Percentiles rank a stretch among this genome's conserved stretches.
These are phyloP conservation scores for Dryococelus australis DNA, from an alignment of 2,888 invertebrate species.

Conservation along the genomic window DNA sequence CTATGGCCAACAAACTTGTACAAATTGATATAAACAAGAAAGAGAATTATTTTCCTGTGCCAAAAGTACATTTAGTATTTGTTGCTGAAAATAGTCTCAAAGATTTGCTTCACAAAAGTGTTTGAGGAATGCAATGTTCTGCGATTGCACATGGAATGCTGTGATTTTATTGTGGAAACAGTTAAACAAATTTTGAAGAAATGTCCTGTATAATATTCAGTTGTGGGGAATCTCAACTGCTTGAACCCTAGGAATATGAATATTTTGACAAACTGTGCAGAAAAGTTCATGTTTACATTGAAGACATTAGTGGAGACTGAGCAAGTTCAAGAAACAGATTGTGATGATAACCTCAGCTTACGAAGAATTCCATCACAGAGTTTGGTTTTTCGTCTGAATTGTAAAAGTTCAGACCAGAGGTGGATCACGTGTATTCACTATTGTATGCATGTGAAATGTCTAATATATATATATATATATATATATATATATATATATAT, in stretches of 20 bases:
- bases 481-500: too few relatives aligned
- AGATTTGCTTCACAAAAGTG: constrained; percentile 5
- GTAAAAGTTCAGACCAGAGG: background rate
- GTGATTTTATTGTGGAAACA: constrained; percentile 12
- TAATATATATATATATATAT: too few relatives aligned
- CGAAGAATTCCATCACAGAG: background rate
- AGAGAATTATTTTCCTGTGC: too few relatives aligned
- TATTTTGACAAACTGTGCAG: background rate
- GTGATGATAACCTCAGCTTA: background rate
- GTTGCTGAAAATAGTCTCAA: background rate
- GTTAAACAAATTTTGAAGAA: constrained; percentile 20
- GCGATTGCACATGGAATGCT: background rate
- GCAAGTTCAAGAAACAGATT: background rate
- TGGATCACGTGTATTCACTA: background rate
- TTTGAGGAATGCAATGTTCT: background rate
- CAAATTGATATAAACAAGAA: too few relatives aligned
- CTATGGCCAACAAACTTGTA: too few relatives aligned
- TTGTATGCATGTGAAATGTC: background rate
- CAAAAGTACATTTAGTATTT: background rate
- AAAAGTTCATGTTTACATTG: background rate
- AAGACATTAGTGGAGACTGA: background rate
- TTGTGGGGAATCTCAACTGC: constrained; percentile 4
- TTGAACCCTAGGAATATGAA: background rate
- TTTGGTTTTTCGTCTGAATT: constrained; percentile 5
- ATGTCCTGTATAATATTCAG: constrained; percentile 8